A percentile compares a stretch with the other conserved stretches of the same genome.
phyloP scores from a whole-genome alignment of 2,113 vertebrate species.

The Engraulis encrasicolus region DNA sequence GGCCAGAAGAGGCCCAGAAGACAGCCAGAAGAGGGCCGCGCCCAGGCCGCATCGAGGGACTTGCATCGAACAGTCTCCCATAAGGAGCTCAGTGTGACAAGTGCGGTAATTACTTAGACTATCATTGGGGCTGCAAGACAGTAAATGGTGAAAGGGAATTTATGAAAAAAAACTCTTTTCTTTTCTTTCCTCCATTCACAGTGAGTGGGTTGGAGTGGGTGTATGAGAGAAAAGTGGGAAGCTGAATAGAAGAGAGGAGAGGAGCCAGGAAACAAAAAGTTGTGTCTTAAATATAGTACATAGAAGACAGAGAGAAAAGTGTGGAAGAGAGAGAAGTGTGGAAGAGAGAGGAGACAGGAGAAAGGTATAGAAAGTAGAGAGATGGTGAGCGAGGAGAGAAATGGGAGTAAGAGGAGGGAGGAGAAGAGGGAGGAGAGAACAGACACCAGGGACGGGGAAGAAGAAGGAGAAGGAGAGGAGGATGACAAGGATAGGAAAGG shows the following conservation, averaged over 20 bases:
- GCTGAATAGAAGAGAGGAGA: not conserved
- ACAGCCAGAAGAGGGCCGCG: too few relatives aligned
- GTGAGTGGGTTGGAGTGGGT: not conserved
- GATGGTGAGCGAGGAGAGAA: not conserved
- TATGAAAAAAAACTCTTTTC: not conserved
- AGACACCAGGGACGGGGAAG: not conserved
- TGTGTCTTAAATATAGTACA: too few relatives aligned
- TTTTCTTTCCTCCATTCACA: not conserved
- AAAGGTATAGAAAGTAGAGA: not conserved
- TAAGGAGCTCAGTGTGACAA: not conserved
- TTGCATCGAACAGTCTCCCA: not conserved
- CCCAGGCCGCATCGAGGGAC: too few relatives aligned
- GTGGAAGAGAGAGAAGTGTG: not conserved
- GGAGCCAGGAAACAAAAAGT: not conserved
- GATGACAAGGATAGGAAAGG: not conserved
- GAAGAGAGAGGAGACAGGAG: not conserved
- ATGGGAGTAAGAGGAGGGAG: not conserved
- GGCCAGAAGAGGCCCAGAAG: too few relatives aligned
- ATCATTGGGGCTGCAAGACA: not conserved
- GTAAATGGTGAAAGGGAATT: not conserved
- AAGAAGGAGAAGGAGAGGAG: not conserved
- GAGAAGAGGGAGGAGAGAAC: not conserved
- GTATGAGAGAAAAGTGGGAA: not conserved
- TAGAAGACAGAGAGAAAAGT: not conserved
- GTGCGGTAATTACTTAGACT: slow-evolving; percentile 8